These are phyloP conservation scores for Drosophila mayaguana DNA, from an alignment of 2,888 invertebrate genomes.

Conservation along the genomic window DNA sequence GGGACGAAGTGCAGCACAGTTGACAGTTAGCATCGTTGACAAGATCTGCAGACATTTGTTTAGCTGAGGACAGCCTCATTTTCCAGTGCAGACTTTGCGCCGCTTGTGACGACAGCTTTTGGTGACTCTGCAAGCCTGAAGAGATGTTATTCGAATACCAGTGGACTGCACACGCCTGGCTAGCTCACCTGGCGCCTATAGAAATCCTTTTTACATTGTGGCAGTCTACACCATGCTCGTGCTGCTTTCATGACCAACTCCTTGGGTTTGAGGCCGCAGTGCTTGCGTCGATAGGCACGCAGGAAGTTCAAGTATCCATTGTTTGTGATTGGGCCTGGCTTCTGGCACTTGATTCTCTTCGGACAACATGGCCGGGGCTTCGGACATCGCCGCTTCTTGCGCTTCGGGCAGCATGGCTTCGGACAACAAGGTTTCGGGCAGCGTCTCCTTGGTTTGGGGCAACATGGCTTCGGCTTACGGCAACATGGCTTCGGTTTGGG, in stretches of 20 bases:
- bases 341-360: constrained; percentile 27
- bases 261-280: constrained; percentile 47
- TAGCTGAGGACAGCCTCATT: neutral
- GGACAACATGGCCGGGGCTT: neutral
- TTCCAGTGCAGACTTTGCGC: constrained; percentile 2
- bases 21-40: neutral
- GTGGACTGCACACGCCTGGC: neutral
- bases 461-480: neutral
- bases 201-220: constrained; percentile 34
- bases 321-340: constrained; percentile 45
- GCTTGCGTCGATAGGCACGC: constrained; percentile 40
- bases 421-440: neutral
- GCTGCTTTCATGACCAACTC: constrained; percentile 51
- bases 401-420: neutral
- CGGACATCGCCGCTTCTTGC: neutral
- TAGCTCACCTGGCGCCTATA: constrained; percentile 47
- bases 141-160: neutral
- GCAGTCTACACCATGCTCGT: constrained; percentile 51
- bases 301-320: constrained; percentile 60
- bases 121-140: constrained; percentile 34
- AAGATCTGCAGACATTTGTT: neutral
- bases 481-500: neutral
- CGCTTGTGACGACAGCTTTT: constrained; percentile 22
- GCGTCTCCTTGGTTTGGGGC: neutral
- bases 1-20: neutral